Percentiles rank a stretch among this genome's conserved stretches.
Conservation (phyloP, 2,888 invertebrate species). For the Baronia brevicornis region DNA sequence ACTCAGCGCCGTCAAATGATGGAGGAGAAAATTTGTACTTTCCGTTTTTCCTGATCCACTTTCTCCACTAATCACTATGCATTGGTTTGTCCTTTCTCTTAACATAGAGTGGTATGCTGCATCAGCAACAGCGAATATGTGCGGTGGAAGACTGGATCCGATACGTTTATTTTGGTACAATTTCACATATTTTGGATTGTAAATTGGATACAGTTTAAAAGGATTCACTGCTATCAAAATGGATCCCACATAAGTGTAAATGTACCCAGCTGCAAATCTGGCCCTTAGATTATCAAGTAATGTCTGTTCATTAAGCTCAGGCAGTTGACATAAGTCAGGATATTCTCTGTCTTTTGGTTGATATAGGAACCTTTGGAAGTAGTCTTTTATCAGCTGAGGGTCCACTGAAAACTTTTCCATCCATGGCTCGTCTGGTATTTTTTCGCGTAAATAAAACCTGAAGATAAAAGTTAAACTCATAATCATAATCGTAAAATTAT, state of each 20-base stretch:
- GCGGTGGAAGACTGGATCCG: slow-evolving; percentile 94
- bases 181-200: slow-evolving; percentile 98
- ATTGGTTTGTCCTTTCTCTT: slow-evolving; percentile 89
- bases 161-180: slow-evolving; percentile 94
- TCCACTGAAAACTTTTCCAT: slow-evolving; percentile 92
- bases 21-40: slow-evolving; percentile 95
- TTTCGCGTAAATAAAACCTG: slow-evolving; percentile 92
- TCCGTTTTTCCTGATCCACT: slow-evolving; percentile 98
- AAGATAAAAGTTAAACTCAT: slow-evolving; percentile 25
- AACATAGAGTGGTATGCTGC: slow-evolving; percentile 96
- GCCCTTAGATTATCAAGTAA: slow-evolving; percentile 92
- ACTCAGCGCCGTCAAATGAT: slow-evolving; percentile 95
- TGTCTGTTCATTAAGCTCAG: slow-evolving; percentile 95
- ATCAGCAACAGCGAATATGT: slow-evolving; percentile 97
- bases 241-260: slow-evolving; percentile 97
- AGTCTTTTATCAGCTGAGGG: slow-evolving; percentile 93
- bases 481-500: background rate
- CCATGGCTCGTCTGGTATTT: slow-evolving; percentile 89
- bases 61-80: slow-evolving; percentile 96
- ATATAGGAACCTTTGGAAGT: slow-evolving; percentile 91
- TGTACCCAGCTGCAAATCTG: slow-evolving; percentile 92
- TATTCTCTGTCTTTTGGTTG: slow-evolving; percentile 96
- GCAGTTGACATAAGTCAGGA: slow-evolving; percentile 95
- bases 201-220: slow-evolving; percentile 96
- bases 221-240: slow-evolving; percentile 96